Evolutionary conservation across 2,113 vertebrate genomes (phyloP).

Genomic region (Furnarius figulus): DNA sequence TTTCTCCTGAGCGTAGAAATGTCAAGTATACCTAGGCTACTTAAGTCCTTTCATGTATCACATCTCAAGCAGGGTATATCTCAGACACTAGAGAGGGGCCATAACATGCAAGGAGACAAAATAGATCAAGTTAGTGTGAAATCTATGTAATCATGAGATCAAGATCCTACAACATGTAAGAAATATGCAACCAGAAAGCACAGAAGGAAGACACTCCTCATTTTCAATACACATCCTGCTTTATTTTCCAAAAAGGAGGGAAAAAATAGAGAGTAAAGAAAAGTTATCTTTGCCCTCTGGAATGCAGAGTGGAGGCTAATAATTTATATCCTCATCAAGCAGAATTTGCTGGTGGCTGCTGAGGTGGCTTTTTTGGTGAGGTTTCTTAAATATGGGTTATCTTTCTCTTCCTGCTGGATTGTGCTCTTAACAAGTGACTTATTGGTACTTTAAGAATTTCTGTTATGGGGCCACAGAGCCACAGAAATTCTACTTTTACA

Average conservation of each 20-base stretch:
- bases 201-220: not conserved
- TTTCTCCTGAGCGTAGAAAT: not conserved
- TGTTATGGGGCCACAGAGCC: not conserved
- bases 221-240: not conserved
- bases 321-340: not conserved
- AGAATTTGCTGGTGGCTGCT: conserved; percentile 16
- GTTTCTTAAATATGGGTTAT: not conserved
- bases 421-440: not conserved
- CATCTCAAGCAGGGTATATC: not conserved
- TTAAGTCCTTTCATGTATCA: not conserved
- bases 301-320: not conserved
- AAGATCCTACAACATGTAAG: not conserved
- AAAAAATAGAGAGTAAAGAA: not conserved
- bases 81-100: not conserved
- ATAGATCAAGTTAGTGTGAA: not conserved
- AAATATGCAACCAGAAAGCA: not conserved
- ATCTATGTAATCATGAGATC: not conserved
- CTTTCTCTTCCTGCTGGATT: not conserved
- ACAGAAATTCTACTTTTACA: not conserved
- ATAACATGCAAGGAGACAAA: not conserved
- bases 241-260: not conserved
- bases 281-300: not conserved
- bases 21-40: not conserved
- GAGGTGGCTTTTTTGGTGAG: not conserved
- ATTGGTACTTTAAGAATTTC: not conserved